Evolutionary conservation across 2,888 invertebrate species (phyloP), one percentile per base, ranked within the genome.

Genomic region (Temnothorax unifasciatus): DNA sequence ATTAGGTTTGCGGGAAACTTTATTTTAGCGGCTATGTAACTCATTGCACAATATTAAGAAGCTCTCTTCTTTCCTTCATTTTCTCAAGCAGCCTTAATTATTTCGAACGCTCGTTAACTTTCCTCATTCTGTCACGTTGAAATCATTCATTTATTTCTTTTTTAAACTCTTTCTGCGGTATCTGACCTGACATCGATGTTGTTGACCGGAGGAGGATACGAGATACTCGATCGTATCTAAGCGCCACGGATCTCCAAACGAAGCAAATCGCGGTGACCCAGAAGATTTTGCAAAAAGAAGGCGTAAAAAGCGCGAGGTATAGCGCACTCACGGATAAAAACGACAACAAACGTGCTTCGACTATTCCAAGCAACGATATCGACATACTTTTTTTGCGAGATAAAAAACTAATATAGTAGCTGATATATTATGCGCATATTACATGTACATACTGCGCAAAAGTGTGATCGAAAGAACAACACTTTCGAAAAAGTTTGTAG

Each of bases 251-350:
- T 69, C 29, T 77, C 41, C 41, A 77, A 77, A 57, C 54, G 54
- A 44, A 77, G 71, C 71, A 77, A 77, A 77, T 69, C 69, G 71
- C 44, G 29, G 15, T 77, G 77, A 69, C 71, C 71, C 69, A 77
- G 71, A 77, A 77, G 54, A 68, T 69, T 77, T 77, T 68, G 25
- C 68, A 44, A 41, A 25, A 77, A 13, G 25, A 41, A 77, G 54
- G n/a, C 50, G 15, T 47, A 47, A 59, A 29, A 74, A 59, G 15
- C 5, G n/a, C 15, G 13, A 73, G 57, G 25, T 59, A 15, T 29
- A 76, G 38, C 25, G 41, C 6, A n/a, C n/a, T 64, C 13, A 3
- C 41, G 18, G 6, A 38, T 47, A 66, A 66, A 76, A 34, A 64
- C 74, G 41, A 44, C 38, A 44, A 47, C 9, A 3, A 44, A n/a